Base-by-base conservation (phyloP, 2,888 invertebrate genomes). In the Rotaria macrura region DNA sequence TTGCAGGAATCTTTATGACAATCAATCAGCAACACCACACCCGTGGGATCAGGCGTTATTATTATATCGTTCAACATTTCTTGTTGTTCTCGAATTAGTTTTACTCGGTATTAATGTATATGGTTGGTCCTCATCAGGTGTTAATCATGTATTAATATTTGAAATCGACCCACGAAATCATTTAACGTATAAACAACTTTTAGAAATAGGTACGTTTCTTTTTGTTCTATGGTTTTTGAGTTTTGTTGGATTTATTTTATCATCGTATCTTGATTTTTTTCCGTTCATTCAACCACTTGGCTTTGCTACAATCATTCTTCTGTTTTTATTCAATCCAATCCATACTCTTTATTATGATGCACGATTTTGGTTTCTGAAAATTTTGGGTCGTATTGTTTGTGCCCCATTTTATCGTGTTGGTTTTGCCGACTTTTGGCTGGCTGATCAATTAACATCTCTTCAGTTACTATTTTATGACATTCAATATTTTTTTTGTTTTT, bases 111-210 rank as follows among this genome's bases (percentile, higher is more conserved):
- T 97, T 85, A 97, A 97, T 90, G 95, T 97, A 1, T 97, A 97
- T 90, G 96, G 97, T 12, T 97, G 97, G 97, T 92, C 97, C 87
- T 95, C 96, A 0, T 96, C 96, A 0, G 97, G 98, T 6, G 97
- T 98, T n/a, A 97, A 97, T 92, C 97, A 98, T 90, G 97, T 98
- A 0, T 92, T 98, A 3, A 98, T 98, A 88, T 98, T 98, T 91
- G 97, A 97, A 90, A 92, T 98, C 89, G 97, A 98, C 91, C 97
- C 97, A 0, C 92, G 97, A 86, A 96, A 96, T 91, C 96, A 97
- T 91, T 92, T 92, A 20, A 91, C 91, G 0, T 96, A 97, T 88
- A 96, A 97, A 89, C 95, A 97, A 91, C 92, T 98, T 72, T 95
- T 97, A 93, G 97, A 97, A 91, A 91, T 91, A 87, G 96, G 14